These are phyloP conservation scores for Drosophila cognata DNA, from an alignment of 2,888 invertebrate genomes.

Conservation along the genomic window DNA sequence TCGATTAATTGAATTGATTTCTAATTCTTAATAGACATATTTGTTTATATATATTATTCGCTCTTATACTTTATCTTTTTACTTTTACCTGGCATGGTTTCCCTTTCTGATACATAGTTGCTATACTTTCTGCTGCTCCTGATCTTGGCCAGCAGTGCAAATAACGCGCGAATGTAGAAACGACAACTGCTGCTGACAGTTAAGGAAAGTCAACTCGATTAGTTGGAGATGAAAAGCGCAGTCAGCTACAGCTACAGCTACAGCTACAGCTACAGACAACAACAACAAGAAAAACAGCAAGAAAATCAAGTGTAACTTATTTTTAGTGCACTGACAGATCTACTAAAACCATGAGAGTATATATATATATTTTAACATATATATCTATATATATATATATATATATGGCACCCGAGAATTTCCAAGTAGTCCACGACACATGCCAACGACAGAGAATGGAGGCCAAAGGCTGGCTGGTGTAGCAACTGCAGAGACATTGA, in stretches of 20 bases:
- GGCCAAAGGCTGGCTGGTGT: conserved; percentile 34
- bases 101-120: conserved; percentile 5
- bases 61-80: no score
- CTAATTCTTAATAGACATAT: no score
- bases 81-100: conserved; percentile 3
- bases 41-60: no score
- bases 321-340: conserved; percentile 38
- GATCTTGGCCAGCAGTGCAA: conserved; percentile 46
- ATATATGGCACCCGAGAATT: conserved; percentile 19
- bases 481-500: conserved; percentile 56
- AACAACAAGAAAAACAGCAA: conserved; percentile 1
- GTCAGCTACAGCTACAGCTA: conserved; percentile 2
- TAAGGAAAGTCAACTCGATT: conserved; percentile 17
- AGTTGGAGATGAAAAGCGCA: conserved; percentile 25
- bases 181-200: conserved; percentile 6
- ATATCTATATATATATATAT: conserved; percentile 2
- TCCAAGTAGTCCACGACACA: conserved; percentile 39
- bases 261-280: no score
- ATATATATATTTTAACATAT: not conserved
- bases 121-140: conserved; percentile 18
- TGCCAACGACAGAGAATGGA: conserved; percentile 31
- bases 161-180: conserved; percentile 9
- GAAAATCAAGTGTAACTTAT: conserved; percentile 59
- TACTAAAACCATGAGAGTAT: conserved; percentile 18
- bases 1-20: no score